Evolutionary conservation across 1,140 invertebrate species (phyloP).

Genomic region (Ceratitis capitata): DNA sequence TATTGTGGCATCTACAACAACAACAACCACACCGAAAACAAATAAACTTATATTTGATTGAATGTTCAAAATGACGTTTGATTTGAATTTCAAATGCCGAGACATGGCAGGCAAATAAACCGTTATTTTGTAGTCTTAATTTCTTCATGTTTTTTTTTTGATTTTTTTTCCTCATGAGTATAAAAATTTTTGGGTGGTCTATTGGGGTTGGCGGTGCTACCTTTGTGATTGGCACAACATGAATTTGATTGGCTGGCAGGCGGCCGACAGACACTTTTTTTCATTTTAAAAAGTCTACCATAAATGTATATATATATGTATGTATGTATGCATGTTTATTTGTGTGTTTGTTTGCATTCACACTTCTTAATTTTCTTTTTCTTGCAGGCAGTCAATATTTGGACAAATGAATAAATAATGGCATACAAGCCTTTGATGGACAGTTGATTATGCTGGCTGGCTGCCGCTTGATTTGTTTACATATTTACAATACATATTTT

Average conservation of each 20-base stretch:
- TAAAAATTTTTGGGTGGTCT: slow-evolving; percentile 19
- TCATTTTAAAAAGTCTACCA: neutral
- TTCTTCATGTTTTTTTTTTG: neutral
- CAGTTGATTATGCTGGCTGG: neutral
- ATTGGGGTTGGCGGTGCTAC: neutral
- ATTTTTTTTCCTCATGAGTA: neutral
- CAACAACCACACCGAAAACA: no score
- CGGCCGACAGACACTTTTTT: neutral
- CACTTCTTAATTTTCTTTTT: neutral
- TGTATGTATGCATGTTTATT: no score
- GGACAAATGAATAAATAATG: slow-evolving; percentile 22
- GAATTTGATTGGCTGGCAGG: neutral
- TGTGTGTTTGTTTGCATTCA: neutral
- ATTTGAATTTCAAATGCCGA: slow-evolving; percentile 19
- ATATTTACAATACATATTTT: neutral
- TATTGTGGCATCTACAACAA: slow-evolving; percentile 21
- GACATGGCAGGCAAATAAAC: neutral
- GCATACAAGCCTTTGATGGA: neutral
- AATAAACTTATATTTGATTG: slow-evolving; percentile 18
- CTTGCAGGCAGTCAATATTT: neutral
- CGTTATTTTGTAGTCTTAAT: neutral
- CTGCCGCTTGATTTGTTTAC: neutral
- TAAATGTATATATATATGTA: no score
- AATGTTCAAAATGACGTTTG: neutral
- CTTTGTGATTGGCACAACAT: neutral